Base-by-base conservation (phyloP, 2,888 invertebrate species). In the Itoplectis maculator region DNA sequence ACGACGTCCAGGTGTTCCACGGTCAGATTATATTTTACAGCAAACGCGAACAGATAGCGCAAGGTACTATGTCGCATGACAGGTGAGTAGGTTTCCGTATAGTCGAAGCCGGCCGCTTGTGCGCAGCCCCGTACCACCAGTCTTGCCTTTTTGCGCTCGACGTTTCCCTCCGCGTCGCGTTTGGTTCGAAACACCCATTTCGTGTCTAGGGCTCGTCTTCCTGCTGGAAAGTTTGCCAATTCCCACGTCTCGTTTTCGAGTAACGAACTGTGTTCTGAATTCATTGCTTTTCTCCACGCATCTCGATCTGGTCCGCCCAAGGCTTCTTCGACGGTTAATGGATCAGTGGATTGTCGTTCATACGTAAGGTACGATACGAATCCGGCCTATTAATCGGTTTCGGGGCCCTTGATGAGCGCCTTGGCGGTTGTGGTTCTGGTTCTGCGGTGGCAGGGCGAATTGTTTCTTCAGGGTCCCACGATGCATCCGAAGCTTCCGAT, bases 1-100 rank as follows among this genome's bases (percentile, higher is more conserved):
- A 78, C 81, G 4, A 88, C 87, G 83, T 89, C 89, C 40, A 89
- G 69, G 15, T 88, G 89, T 13, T 86, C 81, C 37, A 88, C 80
- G 20, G 84, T 69, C 6, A 87, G 54, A 23, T 87, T 75, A 8
- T 84, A 7, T 78, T 84, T 72, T 2, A 81, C 87, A 9, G 87
- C 86, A 11, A 87, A 20, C 7, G 88, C 88, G 35, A 87, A 69
- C 18, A 90, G 70, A 40, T 81, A 77, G 59, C 88, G 81, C 11
- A 89, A 81, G 0, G 88, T 84, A 11, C 65, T 81, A 59, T 84
- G 81, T 42, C 85, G 59, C 15, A 88, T 83, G 0, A 89, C 88
- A 3, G 89, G 89, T 7, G 87, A 82, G 85, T 86, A 90, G 2
- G 87, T 88, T 72, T 88, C 87, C 6, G 86, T 68, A 73, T 87